Percentiles rank a stretch among this genome's conserved stretches.
These are phyloP conservation scores for Euleptes europaea DNA, from an alignment of 2,113 vertebrate species.

Conservation along the genomic window DNA sequence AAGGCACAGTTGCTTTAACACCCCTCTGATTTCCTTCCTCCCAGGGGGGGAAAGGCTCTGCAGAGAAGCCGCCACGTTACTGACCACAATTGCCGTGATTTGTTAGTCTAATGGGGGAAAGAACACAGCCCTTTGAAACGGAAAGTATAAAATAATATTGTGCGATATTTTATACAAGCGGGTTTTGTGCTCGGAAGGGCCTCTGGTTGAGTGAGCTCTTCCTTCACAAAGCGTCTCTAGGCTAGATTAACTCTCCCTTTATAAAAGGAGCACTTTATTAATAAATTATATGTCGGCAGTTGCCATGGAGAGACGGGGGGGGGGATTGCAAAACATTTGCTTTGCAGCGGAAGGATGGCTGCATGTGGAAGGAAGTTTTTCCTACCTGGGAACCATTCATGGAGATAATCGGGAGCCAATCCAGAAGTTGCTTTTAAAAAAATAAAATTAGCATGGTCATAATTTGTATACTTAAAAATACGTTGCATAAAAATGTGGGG, in stretches of 20 bases:
- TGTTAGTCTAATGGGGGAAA: slow-evolving; percentile 71
- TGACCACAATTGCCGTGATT: slow-evolving; percentile 73
- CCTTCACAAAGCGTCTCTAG: slow-evolving; percentile 52
- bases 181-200: slow-evolving; percentile 47
- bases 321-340: neutral
- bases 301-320: neutral
- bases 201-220: slow-evolving; percentile 52
- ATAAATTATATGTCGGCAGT: slow-evolving; percentile 57
- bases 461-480: neutral
- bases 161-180: slow-evolving; percentile 55
- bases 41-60: slow-evolving; percentile 57
- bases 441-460: neutral
- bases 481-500: neutral
- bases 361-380: neutral
- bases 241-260: slow-evolving; percentile 55
- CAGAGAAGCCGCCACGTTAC: slow-evolving; percentile 63
- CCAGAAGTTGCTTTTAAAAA: slow-evolving; percentile 21
- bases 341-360: neutral
- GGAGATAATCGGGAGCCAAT: slow-evolving; percentile 19
- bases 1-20: slow-evolving; percentile 68
- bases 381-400: slow-evolving; percentile 23
- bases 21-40: slow-evolving; percentile 71
- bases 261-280: slow-evolving; percentile 53
- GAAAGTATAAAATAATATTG: slow-evolving; percentile 67
- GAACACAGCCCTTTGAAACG: slow-evolving; percentile 56